Base-by-base conservation (phyloP, 2,797 vertebrate genomes). In the Danio aesculapii region DNA sequence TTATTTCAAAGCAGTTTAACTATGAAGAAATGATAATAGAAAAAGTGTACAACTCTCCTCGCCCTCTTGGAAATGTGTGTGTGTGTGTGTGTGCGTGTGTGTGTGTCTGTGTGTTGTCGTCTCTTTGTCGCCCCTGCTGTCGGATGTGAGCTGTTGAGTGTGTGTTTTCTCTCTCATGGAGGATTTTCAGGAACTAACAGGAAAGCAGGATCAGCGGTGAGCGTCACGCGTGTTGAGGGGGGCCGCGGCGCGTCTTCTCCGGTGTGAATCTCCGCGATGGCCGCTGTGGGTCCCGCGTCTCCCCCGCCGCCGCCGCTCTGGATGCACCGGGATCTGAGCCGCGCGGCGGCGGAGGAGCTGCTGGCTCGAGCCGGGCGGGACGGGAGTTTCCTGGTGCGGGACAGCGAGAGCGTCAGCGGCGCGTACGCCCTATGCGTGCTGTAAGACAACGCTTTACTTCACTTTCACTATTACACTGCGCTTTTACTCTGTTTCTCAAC, bases 241-340 rank as follows among this genome's bases (percentile, higher is more conserved):
- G 30, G 30, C 30, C 30, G 30, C 30, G 1, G 30, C 30, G 30
- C 30, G 30, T 30, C 30, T 30, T 30, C 30, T 30, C 30, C 30
- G 30, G 30, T 30, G 30, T 30, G 30, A 30, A 3, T 6, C 21
- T 19, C 87, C 90, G 91, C 86, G 87, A 93, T 94, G 86, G 94
- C 94, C 92, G 79, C 90, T 91, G 83, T 84, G 94, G 76, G 92
- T 91, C 83, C 91, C 90, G 89, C 91, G 30, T 30, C 30, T 30
- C 30, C 30, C 1, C 30, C 30, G 30, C 30, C 92, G 14, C 93
- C 94, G 67, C 94, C 95, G 75, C 92, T 94, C 83, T 97, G 97
- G 97, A 97, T 97, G 90, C 97, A 98, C 94, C 95, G 96, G 80
- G 97, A 98, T 88, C 93, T 98, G 89, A 98, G 97, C 91, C 96